phyloP scores from a whole-genome alignment of 2,888 invertebrate species.

The Phragmatobia fuliginosa region DNA sequence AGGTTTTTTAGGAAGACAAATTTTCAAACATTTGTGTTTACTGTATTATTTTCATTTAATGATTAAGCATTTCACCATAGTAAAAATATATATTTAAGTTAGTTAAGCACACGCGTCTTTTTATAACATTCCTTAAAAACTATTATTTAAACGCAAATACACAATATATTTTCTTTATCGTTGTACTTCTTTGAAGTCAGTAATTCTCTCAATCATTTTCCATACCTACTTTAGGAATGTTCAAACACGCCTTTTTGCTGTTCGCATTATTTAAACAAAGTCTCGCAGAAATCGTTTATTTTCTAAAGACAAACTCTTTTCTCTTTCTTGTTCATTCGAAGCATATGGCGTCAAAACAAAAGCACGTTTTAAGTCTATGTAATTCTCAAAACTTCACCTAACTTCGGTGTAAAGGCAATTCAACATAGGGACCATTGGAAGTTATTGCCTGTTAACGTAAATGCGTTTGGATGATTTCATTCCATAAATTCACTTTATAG shows the following conservation, averaged over 20 bases:
- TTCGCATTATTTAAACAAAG: conserved; percentile 23
- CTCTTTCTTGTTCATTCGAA: conserved; percentile 17
- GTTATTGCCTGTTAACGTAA: conserved; percentile 39
- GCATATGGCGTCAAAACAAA: conserved; percentile 9
- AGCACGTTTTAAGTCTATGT: conserved; percentile 20
- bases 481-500: conserved; percentile 11
- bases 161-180: not conserved
- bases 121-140: not conserved
- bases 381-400: conserved; percentile 25
- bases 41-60: too few relatives aligned
- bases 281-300: conserved; percentile 5
- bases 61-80: too few relatives aligned
- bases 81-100: not conserved
- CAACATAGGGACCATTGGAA: conserved; percentile 8
- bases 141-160: not conserved
- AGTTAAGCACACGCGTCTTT: too few relatives aligned
- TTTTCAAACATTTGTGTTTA: too few relatives aligned
- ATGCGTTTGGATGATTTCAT: conserved; percentile 27
- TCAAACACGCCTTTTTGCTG: conserved; percentile 29
- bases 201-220: conserved; percentile 12
- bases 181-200: not conserved
- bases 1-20: too few relatives aligned
- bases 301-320: conserved; percentile 13
- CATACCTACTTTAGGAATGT: conserved; percentile 4
- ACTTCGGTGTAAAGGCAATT: conserved; percentile 18